Base-by-base conservation (phyloP, 2,888 invertebrate species). In the Eurytoma californica region DNA sequence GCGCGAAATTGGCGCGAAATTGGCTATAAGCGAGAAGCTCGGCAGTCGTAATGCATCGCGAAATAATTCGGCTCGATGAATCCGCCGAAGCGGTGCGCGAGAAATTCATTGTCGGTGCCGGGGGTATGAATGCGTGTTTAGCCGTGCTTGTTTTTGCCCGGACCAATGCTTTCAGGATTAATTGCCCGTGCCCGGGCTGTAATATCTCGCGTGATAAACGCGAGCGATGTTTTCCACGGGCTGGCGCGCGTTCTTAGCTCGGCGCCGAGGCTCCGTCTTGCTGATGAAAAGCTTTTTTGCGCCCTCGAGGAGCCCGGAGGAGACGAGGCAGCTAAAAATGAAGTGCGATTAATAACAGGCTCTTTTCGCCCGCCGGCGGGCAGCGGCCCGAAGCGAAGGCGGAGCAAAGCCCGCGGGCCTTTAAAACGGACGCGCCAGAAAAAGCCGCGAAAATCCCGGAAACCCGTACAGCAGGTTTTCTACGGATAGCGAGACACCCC, bases 311-410 rank as follows among this genome's bases (percentile, higher is more conserved):
- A 53, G 63, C 16, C 14, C 18, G 18, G 24, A 18, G 66, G 70
- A 28, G 63, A 28, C n/a, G 51, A 51, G 67, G 51, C 39, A 1
- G 67, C 72, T 75, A 80, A 80, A 80, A 80, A 80, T 80, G 78
- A 78, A 78, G 72, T 39, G 51, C 80, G 67, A 80, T 80, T 80
- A 80, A 80, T 80, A 80, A 80, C 75, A 51, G 66, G 39, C 61
- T 39, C 39, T 16, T 14, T 55, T 5, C 24, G n/a, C 47, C 49
- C 30, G 51, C 51, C 51, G 51, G 51, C 24, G 24, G 24, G 24
- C 24, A 24, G 24, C 24, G 24, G 24, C 24, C 24, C 24, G 24
- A 24, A 2, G 24, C 24, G 24, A 24, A 24, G 24, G 24, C 16
- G 53, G 53, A 53, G 13, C 16, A n/a, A 53, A 12, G 53, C 47